Evolutionary conservation across 2,888 invertebrate genomes (phyloP), one percentile per base, ranked within the genome.

Genomic region (Caenorhabditis virilis): DNA sequence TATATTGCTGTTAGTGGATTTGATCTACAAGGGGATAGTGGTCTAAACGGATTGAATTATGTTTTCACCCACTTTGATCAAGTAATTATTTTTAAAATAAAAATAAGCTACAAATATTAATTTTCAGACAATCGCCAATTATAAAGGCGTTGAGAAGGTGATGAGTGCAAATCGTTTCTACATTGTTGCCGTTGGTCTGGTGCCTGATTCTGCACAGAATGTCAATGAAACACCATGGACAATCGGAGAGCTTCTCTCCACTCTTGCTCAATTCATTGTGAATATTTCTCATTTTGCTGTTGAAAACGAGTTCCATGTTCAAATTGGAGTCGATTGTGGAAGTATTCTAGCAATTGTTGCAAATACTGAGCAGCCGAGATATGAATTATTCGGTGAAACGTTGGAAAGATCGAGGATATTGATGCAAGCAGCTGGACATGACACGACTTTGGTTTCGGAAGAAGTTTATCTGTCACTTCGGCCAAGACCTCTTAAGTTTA

Each of bases 221-320:
- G 80, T 80, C 27, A 75, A 79, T 45, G 81, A 82, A 45, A 69
- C 78, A 16, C 81, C 81, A 15, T 79, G 76, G 51, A 81, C 81
- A 2, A 80, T 81, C 47, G 80, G 81, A 7, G 81, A 81, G 43
- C 72, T 82, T 7, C 61, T 81, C 18, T 71, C 75, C 38, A 72
- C 77, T 11, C 45, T 81, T 16, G 73, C 80, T 11, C 69, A 74
- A 23, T 80, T 79, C 47, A 72, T 77, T 13, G 60, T 79, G 15
- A 61, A 64, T 38, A 48, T 58, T 16, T 73, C 73, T 11, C 59
- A 76, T 26, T 77, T 78, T 46, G 75, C 77, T 11, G 66, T 71
- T 2, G 74, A 78, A 36, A 76, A 79, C 39, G 77, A 76, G 33
- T 72, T 80, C 51, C 74, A 79, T 36, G 69, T 80, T 26, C 72